phyloP scores from a whole-genome alignment of 2,888 invertebrate genomes.

The Mellilla xanthometata region DNA sequence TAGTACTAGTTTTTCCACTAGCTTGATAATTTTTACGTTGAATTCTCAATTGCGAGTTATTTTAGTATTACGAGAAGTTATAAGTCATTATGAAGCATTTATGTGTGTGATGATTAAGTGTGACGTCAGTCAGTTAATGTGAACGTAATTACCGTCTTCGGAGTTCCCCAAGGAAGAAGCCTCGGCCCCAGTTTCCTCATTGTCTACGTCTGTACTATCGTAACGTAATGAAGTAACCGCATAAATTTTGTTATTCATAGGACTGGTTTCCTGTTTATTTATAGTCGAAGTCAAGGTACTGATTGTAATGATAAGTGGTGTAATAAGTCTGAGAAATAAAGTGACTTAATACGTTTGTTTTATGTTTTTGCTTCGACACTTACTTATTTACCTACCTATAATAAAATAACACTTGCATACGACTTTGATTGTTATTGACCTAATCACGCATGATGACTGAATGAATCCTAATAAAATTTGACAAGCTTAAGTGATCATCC shows the following conservation, averaged over 20 bases:
- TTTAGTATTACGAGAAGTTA: not conserved
- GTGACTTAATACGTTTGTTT: not conserved
- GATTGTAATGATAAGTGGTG: slow-evolving; percentile 8
- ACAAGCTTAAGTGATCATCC: too few species aligned
- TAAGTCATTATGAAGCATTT: not conserved
- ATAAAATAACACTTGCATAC: too few species aligned
- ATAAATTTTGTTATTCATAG: slow-evolving; percentile 1
- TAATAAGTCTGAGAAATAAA: slow-evolving; percentile 1
- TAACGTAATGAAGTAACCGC: not conserved
- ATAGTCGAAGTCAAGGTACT: slow-evolving; percentile 11
- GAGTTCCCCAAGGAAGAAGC: slow-evolving; percentile 4
- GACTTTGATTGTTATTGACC: too few species aligned
- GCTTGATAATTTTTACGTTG: too few species aligned
- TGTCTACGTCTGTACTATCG: not conserved
- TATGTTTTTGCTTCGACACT: not conserved
- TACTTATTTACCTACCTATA: not conserved
- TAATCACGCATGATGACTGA: too few species aligned
- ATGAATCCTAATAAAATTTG: too few species aligned
- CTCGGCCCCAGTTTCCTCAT: not conserved
- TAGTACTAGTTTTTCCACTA: slow-evolving; percentile 27
- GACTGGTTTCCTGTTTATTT: slow-evolving; percentile 41
- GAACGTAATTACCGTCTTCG: not conserved
- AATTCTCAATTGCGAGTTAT: too few species aligned
- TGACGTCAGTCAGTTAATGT: not conserved
- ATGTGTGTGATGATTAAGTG: not conserved